Evolutionary conservation across 2,113 vertebrate genomes (phyloP), one percentile per base, ranked within the genome.

Genomic region (Cyanoramphus novaezelandiae): DNA sequence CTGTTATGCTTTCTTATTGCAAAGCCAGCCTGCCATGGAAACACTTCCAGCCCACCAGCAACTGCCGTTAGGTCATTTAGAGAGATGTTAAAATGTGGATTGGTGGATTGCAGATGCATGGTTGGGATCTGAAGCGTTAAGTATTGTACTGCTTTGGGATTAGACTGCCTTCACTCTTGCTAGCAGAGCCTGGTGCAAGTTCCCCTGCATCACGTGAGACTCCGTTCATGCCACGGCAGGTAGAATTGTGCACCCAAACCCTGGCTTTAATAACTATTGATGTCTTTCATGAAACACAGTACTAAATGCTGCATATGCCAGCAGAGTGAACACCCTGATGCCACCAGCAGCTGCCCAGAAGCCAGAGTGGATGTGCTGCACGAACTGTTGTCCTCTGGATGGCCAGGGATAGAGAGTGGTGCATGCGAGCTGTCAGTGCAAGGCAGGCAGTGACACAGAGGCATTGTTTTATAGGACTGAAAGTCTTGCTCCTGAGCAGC

Each of bases 21-120:
- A 92, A 75, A 89, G 41, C 71, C 78, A 50, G n/a, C 47, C 71
- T 96, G 62, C 85, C 69, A 86, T 90, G 82, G 88, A 90, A 96
- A 96, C 85, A 43, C 64, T 75, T 78, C 60, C 72, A 78, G 82
- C n/a, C 18, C 67, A 87, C 24, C 67, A 82, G 64, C 29, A 78
- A 55, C 46, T 64, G 64, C 21, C 0, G 0, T 68, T 71, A 71
- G 64, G 64, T 63, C 88, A 77, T 64, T 41, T 41, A 31, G 19
- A 68, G 55, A n/a, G 29, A 67, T 60, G 49, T 55, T 83, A 77
- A 88, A 83, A 86, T 0, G 0, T 41, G 39, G 60, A 27, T 50
- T 77, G 67, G 0, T 44, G 43, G 60, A 27, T 63, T 77, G 63
- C 47, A 88, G 85, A 35, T 35, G 47, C 12, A 52, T 15, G 28